Percentiles rank a stretch among this genome's conserved stretches.
Evolutionary conservation across 2,113 vertebrate species (phyloP).

Genomic region (Melospiza melodia): DNA sequence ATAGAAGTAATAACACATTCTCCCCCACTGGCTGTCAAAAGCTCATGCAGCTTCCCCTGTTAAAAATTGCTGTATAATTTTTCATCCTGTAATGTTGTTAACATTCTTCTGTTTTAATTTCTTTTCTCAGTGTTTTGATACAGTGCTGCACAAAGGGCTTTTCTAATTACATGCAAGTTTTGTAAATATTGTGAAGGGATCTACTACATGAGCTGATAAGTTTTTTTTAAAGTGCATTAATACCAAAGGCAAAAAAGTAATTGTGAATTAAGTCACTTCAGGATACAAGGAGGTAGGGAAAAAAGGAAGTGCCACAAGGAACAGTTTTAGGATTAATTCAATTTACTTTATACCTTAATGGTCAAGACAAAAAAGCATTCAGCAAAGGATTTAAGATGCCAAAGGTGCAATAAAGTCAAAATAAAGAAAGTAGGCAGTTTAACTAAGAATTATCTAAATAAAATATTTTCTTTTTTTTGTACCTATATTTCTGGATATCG

Average conservation of each 20-base stretch:
- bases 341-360: background rate
- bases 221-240: background rate
- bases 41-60: background rate
- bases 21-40: fast-evolving
- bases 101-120: background rate
- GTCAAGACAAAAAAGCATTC: background rate
- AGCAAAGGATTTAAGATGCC: background rate
- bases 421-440: background rate
- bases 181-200: background rate
- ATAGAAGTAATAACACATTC: background rate
- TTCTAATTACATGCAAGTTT: background rate
- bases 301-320: background rate
- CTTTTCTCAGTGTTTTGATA: background rate
- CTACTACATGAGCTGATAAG: background rate
- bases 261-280: background rate
- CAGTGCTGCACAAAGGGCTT: background rate
- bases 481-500: background rate
- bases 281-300: background rate
- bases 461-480: background rate
- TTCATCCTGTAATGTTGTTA: background rate
- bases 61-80: background rate
- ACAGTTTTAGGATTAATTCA: background rate
- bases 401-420: background rate
- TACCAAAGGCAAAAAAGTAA: background rate
- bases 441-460: background rate